These are phyloP conservation scores for Pampus argenteus DNA, from an alignment of 2,797 vertebrate species.

Conservation along the genomic window DNA sequence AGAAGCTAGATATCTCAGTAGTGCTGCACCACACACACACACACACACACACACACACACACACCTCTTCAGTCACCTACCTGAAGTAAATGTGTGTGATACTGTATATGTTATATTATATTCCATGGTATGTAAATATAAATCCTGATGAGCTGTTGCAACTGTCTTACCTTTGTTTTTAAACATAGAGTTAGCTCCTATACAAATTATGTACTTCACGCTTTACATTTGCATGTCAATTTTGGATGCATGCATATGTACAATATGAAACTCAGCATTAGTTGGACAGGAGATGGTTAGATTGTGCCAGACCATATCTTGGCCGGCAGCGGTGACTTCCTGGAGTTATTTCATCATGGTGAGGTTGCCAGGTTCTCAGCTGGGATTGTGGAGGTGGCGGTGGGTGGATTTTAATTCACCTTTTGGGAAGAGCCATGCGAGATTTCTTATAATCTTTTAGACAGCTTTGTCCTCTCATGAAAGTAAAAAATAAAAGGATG, in stretches of 20 bases:
- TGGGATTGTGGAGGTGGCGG: no score
- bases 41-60: no score
- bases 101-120: background rate
- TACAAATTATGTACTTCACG: background rate
- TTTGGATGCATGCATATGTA: no score
- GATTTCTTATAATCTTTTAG: background rate
- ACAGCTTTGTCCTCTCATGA: slow-evolving; percentile 11
- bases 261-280: background rate
- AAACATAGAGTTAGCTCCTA: background rate
- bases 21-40: slow-evolving; percentile 14
- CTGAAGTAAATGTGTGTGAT: slow-evolving; percentile 11
- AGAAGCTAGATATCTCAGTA: slow-evolving; percentile 20
- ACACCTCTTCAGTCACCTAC: slow-evolving; percentile 10
- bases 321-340: background rate
- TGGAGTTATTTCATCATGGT: background rate
- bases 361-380: background rate
- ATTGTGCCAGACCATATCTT: background rate
- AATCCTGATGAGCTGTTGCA: background rate
- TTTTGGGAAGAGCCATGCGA: background rate
- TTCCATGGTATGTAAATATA: background rate
- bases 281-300: background rate
- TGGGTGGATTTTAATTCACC: background rate
- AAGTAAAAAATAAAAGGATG: slow-evolving; percentile 5
- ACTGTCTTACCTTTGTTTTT: background rate
- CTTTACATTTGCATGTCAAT: background rate